Conservation (phyloP, 2,888 invertebrate genomes). For the Artemia sinica region DNA sequence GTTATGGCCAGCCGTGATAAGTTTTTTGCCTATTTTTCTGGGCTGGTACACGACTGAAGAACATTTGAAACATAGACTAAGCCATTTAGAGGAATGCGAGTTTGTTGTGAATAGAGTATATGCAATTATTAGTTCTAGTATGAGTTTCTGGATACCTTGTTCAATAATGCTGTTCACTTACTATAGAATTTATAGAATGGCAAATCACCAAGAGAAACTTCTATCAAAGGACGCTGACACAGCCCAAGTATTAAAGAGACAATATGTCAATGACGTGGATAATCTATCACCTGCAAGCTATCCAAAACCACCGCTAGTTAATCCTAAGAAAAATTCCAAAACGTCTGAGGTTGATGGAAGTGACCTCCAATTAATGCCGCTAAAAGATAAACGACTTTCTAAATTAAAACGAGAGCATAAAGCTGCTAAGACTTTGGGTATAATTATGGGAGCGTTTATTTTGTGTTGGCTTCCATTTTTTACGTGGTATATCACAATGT, state of each 20-base stretch:
- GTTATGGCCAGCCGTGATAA: slow-evolving; percentile 37
- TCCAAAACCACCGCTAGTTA: neutral
- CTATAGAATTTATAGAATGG: slow-evolving; percentile 71
- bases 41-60: slow-evolving; percentile 33
- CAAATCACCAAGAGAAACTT: slow-evolving; percentile 73
- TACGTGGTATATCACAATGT: slow-evolving; percentile 75
- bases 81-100: slow-evolving; percentile 55
- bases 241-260: slow-evolving; percentile 17
- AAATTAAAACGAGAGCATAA: slow-evolving; percentile 88
- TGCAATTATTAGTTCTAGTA: slow-evolving; percentile 71
- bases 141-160: slow-evolving; percentile 89
- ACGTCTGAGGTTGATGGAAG: slow-evolving; percentile 26
- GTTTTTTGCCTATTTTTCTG: slow-evolving; percentile 39
- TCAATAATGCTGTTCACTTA: slow-evolving; percentile 84
- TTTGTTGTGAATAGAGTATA: slow-evolving; percentile 74
- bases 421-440: slow-evolving; percentile 84
- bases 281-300: neutral
- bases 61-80: slow-evolving; percentile 26
- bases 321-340: neutral
- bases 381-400: slow-evolving; percentile 69
- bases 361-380: slow-evolving; percentile 61
- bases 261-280: neutral
- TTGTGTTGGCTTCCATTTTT: slow-evolving; percentile 94
- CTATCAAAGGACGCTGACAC: slow-evolving; percentile 32
- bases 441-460: slow-evolving; percentile 93